Evolutionary conservation across 2,113 vertebrate genomes (phyloP).

Genomic region (Excalfactoria chinensis): DNA sequence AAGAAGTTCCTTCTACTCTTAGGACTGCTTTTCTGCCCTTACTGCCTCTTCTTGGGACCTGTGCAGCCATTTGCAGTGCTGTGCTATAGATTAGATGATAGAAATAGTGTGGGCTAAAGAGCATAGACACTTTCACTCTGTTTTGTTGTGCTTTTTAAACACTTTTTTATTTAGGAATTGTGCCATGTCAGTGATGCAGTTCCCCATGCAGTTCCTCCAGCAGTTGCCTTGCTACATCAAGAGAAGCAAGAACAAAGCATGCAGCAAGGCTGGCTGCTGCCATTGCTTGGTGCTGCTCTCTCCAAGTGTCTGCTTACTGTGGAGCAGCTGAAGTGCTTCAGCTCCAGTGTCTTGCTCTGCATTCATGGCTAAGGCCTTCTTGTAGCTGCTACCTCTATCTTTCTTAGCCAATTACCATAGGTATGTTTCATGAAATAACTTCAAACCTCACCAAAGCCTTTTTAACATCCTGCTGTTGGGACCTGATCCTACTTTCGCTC

Average conservation of each 20-base stretch:
- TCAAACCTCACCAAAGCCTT: neutral
- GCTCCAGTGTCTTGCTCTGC: neutral
- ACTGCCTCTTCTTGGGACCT: neutral
- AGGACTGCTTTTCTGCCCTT: neutral
- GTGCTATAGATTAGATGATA: neutral
- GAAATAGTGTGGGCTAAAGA: neutral
- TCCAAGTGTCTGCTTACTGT: neutral
- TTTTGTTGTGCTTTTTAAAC: neutral
- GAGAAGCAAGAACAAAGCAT: neutral
- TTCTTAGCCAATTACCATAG: neutral
- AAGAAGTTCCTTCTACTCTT: neutral
- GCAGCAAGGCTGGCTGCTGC: neutral
- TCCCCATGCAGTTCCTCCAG: neutral
- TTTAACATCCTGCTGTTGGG: neutral
- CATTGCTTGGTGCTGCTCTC: neutral
- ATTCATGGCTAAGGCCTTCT: neutral
- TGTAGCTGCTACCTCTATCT: neutral
- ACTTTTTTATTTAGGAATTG: neutral
- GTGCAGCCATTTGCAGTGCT: neutral
- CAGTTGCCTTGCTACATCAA: neutral
- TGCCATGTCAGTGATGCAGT: neutral
- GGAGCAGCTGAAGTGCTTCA: neutral
- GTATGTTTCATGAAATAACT: neutral
- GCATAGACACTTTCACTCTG: rapidly evolving
- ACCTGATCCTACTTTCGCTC: neutral